These are phyloP conservation scores for Teinopalpus imperialis DNA, from an alignment of 2,888 invertebrate genomes.

Conservation along the genomic window DNA sequence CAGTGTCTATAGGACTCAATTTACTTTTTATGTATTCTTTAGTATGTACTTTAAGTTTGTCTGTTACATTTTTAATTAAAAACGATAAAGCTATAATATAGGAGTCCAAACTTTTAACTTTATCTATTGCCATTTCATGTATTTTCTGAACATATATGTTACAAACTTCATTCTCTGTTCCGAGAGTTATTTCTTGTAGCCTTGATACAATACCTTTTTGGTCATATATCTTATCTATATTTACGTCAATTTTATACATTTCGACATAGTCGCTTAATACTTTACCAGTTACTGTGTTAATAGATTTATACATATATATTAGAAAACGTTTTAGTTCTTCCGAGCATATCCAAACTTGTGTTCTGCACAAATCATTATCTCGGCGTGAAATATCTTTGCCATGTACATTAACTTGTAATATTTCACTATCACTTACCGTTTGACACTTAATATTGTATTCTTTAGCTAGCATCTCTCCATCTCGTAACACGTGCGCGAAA, in stretches of 20 bases:
- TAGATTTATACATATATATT: conserved; percentile 40
- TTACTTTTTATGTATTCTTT: conserved; percentile 33
- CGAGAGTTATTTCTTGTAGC: conserved; percentile 37
- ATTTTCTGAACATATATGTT: conserved; percentile 41
- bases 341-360: conserved; percentile 40
- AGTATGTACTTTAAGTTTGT: conserved; percentile 30
- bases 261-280: conserved; percentile 52
- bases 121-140: conserved; percentile 40
- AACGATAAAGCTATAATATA: conserved; percentile 43
- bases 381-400: conserved; percentile 24
- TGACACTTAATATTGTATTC: conserved; percentile 15
- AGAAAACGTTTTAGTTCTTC: conserved; percentile 50
- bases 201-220: conserved; percentile 36
- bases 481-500: conserved; percentile 10
- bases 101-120: conserved; percentile 34
- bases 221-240: conserved; percentile 37
- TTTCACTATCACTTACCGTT: not conserved
- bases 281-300: conserved; percentile 51
- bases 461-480: conserved; percentile 16
- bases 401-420: too few relatives aligned
- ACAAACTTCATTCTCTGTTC: conserved; percentile 35
- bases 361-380: conserved; percentile 19
- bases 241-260: conserved; percentile 56
- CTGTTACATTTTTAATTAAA: conserved; percentile 39
- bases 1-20: conserved; percentile 23